Base-by-base conservation (phyloP, 1,140 invertebrate genomes). In the Hyposmocoma kahamanoa region DNA sequence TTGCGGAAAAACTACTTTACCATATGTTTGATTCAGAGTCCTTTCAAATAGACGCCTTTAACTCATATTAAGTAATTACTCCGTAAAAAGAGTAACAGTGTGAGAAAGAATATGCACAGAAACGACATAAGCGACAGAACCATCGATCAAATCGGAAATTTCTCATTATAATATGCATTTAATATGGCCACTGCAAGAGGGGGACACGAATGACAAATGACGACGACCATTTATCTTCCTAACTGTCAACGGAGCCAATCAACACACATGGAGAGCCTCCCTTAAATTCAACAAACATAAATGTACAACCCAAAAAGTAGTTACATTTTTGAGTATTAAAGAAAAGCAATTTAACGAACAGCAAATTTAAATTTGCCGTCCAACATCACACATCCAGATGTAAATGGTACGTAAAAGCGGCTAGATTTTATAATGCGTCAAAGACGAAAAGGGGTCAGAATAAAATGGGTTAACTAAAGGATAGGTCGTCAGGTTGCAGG, bases 171-270 rank as follows among this genome's bases (percentile, higher is more conserved):
- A 63, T 67, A 57, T 69, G 56, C 71, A 77, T 80, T 82, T 77
- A 77, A 78, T 73, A 76, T 74, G 68, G 56, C 59, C 62, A 61
- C 55, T 63, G 62, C 72, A 74, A 58, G 67, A 53, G 52, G 57
- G 63, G 74, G 67, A 70, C 63, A 47, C 54, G 57, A 72, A 77
- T 79, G 76, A 83, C 79, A 80, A 83, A 83, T 80, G 76, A 72
- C 70, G 62, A 49, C 56, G 65, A 77, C 72, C 76, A 54, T 83
- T 80, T 79, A 80, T 83, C 79, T 83, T 83, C 76, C 73, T 78
- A 80, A 77, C 76, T 80, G 79, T 83, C 79, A 80, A 62, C 61
- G 48, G 56, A 75, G 67, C 76, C 74, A 80, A 80, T 83, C 79
- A 77, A 75, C 76, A 72, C 71, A 76, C 67, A 67, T 76, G 66